Evolutionary conservation across 2,797 vertebrate species (phyloP).

Genomic region (Phoxinus dragarum): DNA sequence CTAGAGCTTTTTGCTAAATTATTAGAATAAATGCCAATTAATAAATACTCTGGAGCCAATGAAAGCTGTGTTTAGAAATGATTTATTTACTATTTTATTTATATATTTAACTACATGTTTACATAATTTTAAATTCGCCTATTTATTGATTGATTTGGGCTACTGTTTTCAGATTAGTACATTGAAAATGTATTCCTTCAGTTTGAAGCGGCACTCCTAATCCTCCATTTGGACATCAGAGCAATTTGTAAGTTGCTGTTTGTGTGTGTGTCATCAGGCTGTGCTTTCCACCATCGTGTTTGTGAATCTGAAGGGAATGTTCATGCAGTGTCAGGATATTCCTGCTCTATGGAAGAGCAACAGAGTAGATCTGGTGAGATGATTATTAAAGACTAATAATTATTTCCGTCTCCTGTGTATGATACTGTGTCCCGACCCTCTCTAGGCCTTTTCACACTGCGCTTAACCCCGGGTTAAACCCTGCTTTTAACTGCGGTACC

Average conservation of each 20-base stretch:
- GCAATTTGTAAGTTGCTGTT: conserved; percentile 5
- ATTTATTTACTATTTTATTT: neutral
- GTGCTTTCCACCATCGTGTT: conserved; percentile 89
- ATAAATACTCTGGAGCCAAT: neutral
- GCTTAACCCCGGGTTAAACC: neutral
- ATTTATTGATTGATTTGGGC: neutral
- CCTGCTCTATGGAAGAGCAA: conserved; percentile 84
- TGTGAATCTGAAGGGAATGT: conserved; percentile 93
- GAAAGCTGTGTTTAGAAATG: neutral
- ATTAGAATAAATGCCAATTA: too few species aligned
- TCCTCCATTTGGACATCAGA: neutral
- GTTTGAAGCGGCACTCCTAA: neutral
- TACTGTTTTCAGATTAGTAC: neutral
- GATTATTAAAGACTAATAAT: neutral
- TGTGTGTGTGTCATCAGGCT: conserved; percentile 76
- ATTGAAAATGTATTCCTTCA: neutral
- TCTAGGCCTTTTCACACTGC: neutral
- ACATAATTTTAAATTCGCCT: neutral
- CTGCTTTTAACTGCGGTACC: neutral
- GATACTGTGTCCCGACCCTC: neutral
- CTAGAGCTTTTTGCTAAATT: neutral
- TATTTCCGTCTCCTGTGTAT: neutral
- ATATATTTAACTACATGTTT: neutral
- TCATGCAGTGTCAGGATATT: conserved; percentile 86
- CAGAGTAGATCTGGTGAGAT: conserved; percentile 85